Conservation (phyloP, 2,113 vertebrate genomes). For the Peromyscus maniculatus region DNA sequence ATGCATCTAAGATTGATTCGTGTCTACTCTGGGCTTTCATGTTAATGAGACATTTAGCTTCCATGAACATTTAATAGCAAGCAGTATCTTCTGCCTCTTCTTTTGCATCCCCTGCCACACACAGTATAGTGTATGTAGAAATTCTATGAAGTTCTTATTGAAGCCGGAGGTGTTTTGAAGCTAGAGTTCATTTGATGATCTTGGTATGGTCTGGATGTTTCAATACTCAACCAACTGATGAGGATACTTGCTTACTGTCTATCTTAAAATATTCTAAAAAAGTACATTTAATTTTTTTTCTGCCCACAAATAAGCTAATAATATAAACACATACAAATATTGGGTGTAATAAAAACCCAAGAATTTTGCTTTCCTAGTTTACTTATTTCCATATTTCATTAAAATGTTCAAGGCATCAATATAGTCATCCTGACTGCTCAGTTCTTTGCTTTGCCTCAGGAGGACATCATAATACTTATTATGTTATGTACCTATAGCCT, state of each 20-base stretch:
- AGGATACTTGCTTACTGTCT: background rate
- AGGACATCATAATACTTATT: background rate
- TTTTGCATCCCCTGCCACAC: background rate
- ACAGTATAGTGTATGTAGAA: too few species aligned
- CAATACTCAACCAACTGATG: background rate
- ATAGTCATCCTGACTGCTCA: background rate
- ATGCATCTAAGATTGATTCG: background rate
- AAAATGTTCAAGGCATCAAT: background rate
- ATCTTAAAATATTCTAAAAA: background rate
- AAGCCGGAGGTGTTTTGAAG: background rate
- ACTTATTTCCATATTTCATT: conserved; percentile 14
- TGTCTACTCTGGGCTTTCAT: background rate
- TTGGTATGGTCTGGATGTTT: background rate
- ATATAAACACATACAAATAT: background rate
- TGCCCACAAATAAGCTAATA: background rate
- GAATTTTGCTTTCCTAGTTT: background rate
- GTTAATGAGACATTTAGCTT: background rate
- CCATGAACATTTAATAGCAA: background rate
- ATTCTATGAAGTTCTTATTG: background rate
- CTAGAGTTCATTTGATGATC: background rate
- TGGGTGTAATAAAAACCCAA: background rate
- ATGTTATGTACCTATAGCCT: background rate
- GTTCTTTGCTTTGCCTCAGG: background rate
- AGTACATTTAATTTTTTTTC: background rate
- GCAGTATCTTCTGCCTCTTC: background rate